Conservation (phyloP, 2,113 vertebrate genomes). For the Polypterus bichir region DNA sequence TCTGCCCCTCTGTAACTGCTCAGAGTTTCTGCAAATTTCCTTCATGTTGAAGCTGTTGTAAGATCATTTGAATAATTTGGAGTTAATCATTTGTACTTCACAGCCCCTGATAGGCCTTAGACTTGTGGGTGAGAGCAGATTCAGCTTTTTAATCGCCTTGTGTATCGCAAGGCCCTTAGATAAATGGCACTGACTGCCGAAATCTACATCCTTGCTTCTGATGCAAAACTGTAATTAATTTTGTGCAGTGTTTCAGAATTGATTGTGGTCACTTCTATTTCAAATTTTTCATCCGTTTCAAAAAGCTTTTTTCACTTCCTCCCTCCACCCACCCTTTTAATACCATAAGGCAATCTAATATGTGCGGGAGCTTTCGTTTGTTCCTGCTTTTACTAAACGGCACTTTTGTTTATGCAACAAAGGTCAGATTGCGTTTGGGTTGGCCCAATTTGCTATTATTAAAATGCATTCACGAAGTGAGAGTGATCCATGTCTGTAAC, state of each 20-base stretch:
- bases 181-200: constrained; percentile 67
- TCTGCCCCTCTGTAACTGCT: constrained; percentile 41
- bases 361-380: not conserved
- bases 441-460: too few species aligned
- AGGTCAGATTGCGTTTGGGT: constrained; percentile 43
- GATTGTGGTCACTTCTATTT: constrained; percentile 80
- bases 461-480: too few species aligned
- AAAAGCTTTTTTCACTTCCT: constrained; percentile 33
- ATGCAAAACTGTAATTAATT: constrained; percentile 93
- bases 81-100: constrained; percentile 79
- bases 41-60: constrained; percentile 52
- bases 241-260: constrained; percentile 92
- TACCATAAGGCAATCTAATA: constrained; percentile 1
- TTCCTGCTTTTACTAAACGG: constrained; percentile 31
- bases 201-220: constrained; percentile 65
- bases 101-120: constrained; percentile 52
- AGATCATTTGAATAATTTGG: constrained; percentile 70
- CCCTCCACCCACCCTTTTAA: constrained; percentile 3
- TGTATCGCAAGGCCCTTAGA: constrained; percentile 61
- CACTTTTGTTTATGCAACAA: constrained; percentile 43
- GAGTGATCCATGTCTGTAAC: too few species aligned
- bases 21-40: constrained; percentile 48
- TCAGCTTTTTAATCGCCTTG: constrained; percentile 68
- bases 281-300: constrained; percentile 79
- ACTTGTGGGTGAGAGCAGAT: constrained; percentile 63